Evolutionary conservation across 2,797 vertebrate genomes (phyloP).

Genomic region (Phoeniculus purpureus): DNA sequence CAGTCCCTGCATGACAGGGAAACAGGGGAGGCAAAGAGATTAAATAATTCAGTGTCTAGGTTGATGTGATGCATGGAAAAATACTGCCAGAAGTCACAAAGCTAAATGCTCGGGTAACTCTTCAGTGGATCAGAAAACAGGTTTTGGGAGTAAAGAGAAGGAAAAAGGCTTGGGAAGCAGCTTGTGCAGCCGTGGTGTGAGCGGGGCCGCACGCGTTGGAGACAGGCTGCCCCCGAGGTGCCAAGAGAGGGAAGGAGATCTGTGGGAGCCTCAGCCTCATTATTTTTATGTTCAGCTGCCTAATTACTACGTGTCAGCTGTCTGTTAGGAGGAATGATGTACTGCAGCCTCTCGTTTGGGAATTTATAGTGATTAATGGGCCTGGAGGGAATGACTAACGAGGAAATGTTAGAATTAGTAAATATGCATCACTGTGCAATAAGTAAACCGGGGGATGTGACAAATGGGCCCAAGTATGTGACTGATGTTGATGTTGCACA

Average conservation of each 20-base stretch:
- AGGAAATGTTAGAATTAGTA: slow-evolving; percentile 70
- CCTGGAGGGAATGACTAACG: slow-evolving; percentile 70
- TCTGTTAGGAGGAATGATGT: slow-evolving; percentile 66
- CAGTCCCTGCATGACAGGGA: neutral
- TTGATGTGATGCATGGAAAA: slow-evolving; percentile 4
- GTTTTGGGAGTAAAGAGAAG: neutral
- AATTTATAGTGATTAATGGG: slow-evolving; percentile 70
- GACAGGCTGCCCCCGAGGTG: slow-evolving; percentile 48
- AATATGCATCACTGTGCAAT: slow-evolving; percentile 58
- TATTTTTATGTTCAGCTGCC: slow-evolving; percentile 73
- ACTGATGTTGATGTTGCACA: neutral
- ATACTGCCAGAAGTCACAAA: neutral
- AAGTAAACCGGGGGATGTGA: slow-evolving; percentile 20
- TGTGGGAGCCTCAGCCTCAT: slow-evolving; percentile 65
- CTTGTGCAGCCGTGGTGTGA: neutral
- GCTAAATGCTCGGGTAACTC: neutral
- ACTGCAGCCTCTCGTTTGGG: slow-evolving; percentile 61
- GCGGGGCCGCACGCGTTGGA: accelerated
- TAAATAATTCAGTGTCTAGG: slow-evolving; percentile 44
- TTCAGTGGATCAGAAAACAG: neutral
- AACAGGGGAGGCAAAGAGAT: slow-evolving; percentile 21
- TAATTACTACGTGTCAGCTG: slow-evolving; percentile 73
- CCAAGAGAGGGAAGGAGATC: slow-evolving; percentile 53
- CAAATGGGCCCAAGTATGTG: slow-evolving; percentile 33
- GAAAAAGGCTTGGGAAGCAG: neutral